Conservation (phyloP, 2,113 vertebrate genomes). For the Cebus imitator region DNA sequence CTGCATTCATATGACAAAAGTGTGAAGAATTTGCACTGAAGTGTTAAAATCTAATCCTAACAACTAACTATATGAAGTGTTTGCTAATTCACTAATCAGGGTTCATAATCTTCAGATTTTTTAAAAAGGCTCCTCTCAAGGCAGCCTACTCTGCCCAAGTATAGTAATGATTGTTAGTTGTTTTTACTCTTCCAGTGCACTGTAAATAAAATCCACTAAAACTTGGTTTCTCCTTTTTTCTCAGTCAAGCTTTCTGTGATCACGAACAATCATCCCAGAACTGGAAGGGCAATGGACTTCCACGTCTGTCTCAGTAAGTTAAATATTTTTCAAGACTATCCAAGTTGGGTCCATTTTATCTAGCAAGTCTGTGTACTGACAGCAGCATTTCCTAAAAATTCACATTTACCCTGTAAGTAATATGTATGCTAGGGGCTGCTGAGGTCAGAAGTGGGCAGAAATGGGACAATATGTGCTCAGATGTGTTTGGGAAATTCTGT, state of each 20-base stretch:
- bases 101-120: not conserved
- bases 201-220: slow-evolving; percentile 20
- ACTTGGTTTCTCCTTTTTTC: not conserved
- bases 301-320: not conserved
- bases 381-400: slow-evolving; percentile 3
- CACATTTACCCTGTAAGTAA: not conserved
- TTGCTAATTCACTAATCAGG: not conserved
- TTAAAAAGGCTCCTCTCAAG: not conserved
- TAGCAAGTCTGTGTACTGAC: not conserved
- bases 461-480: not conserved
- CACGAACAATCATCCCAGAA: not conserved
- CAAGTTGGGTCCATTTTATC: slow-evolving; percentile 5
- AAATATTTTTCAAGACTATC: slow-evolving; percentile 19
- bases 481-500: not conserved
- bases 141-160: not conserved
- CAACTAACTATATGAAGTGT: not conserved
- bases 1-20: not conserved
- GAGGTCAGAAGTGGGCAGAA: not conserved
- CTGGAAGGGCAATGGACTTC: not conserved
- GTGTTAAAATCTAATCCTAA: slow-evolving; percentile 7
- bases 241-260: not conserved
- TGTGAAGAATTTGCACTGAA: not conserved
- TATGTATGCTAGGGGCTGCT: not conserved
- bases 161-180: not conserved
- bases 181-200: not conserved